phyloP scores from a whole-genome alignment of 2,888 invertebrate genomes.

The Agrilus biguttatus region DNA sequence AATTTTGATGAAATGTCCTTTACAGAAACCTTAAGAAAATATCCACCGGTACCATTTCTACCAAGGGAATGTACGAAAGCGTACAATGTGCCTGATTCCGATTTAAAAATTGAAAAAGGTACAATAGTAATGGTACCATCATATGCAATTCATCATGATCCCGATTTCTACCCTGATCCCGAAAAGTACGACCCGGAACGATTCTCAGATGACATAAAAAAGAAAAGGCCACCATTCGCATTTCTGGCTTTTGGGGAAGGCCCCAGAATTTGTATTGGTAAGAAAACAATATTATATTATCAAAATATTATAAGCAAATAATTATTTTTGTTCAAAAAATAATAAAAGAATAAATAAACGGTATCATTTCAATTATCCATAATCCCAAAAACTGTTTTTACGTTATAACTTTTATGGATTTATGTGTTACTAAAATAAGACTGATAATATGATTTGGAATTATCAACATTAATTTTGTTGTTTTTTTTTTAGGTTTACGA shows the following conservation, averaged over 20 bases:
- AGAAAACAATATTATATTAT: constrained; percentile 1
- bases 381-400: too few relatives aligned
- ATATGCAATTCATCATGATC: constrained; percentile 22
- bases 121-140: constrained; percentile 19
- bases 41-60: constrained; percentile 21
- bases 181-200: constrained; percentile 28
- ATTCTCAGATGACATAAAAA: constrained; percentile 22
- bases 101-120: constrained; percentile 18
- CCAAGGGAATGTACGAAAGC: constrained; percentile 15
- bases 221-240: constrained; percentile 15
- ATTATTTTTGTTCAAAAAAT: too few relatives aligned
- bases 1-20: background rate
- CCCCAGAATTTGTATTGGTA: constrained; percentile 22
- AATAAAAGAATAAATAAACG: background rate
- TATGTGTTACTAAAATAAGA: too few relatives aligned
- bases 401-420: too few relatives aligned
- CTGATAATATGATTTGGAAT: too few relatives aligned
- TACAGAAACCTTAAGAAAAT: constrained; percentile 26
- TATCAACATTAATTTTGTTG: background rate
- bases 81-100: constrained; percentile 14
- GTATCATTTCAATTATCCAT: background rate
- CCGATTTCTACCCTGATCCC: constrained; percentile 25
- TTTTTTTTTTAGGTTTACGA: constrained; percentile 13
- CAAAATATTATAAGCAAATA: too few relatives aligned
- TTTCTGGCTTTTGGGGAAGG: constrained; percentile 23